A percentile compares a stretch with the other conserved stretches of the same genome.
phyloP scores from a whole-genome alignment of 35 echinoderm and acorn worm genomes.

The Lytechinus pictus region DNA sequence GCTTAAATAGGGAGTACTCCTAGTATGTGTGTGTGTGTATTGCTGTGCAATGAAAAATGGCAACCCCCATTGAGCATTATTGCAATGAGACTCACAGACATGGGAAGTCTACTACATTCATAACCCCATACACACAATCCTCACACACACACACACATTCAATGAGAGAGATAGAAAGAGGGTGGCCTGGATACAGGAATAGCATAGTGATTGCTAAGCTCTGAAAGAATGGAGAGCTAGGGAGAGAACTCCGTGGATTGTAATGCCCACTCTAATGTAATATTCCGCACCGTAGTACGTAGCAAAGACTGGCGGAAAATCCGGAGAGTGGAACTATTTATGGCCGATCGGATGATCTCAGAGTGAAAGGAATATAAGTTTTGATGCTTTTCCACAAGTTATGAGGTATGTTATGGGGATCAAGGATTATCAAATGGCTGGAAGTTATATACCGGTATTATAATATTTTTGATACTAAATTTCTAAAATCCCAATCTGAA shows the following conservation, averaged over 20 bases:
- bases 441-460: background rate
- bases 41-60: conserved; percentile 2
- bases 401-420: background rate
- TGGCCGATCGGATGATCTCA: background rate
- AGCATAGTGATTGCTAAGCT: conserved; percentile 1
- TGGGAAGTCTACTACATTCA: background rate
- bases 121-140: background rate
- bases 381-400: background rate
- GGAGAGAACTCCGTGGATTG: background rate
- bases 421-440: background rate
- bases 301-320: background rate
- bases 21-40: conserved; percentile 16
- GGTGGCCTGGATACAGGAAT: conserved; percentile 8
- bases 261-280: background rate
- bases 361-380: background rate
- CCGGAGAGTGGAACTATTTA: background rate
- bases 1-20: background rate
- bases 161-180: conserved; percentile 33
- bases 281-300: background rate
- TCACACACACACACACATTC: conserved; percentile 7
- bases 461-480: background rate
- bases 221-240: background rate
- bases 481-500: background rate
- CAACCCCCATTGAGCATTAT: conserved; percentile 28
- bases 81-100: conserved; percentile 21